Evolutionary conservation across 2,888 invertebrate genomes (phyloP).

Genomic region (Epistrophe eligans): DNA sequence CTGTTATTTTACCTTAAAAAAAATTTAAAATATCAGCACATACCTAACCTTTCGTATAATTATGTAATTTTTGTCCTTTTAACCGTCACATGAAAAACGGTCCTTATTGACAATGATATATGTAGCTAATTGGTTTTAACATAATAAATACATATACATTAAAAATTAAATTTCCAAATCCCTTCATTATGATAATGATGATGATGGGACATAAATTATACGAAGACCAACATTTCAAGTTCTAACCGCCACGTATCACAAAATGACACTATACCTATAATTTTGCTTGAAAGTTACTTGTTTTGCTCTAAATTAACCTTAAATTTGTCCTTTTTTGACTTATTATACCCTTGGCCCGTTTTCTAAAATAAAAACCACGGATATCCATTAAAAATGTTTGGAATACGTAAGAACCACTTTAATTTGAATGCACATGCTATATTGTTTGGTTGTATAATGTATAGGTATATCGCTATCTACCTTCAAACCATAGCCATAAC

Average conservation of each 20-base stretch:
- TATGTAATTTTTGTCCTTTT: no score
- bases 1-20: no score
- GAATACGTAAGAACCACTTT: slow-evolving; percentile 28
- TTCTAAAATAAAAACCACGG: not conserved
- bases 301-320: not conserved
- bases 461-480: no score
- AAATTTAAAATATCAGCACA: no score
- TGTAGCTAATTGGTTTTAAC: no score
- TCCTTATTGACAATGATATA: no score
- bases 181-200: not conserved
- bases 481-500: not conserved
- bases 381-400: slow-evolving; percentile 30
- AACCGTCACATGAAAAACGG: no score
- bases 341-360: slow-evolving; percentile 39
- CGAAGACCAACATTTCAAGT: not conserved
- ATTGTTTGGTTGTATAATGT: not conserved
- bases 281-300: not conserved
- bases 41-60: no score
- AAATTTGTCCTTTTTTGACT: slow-evolving; percentile 31
- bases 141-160: no score
- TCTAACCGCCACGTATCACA: not conserved
- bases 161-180: no score
- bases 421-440: slow-evolving; percentile 41
- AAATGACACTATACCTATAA: not conserved
- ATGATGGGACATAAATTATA: not conserved